These are phyloP conservation scores for Parasteatoda lunata DNA, from an alignment of 2,888 invertebrate species.

Conservation along the genomic window DNA sequence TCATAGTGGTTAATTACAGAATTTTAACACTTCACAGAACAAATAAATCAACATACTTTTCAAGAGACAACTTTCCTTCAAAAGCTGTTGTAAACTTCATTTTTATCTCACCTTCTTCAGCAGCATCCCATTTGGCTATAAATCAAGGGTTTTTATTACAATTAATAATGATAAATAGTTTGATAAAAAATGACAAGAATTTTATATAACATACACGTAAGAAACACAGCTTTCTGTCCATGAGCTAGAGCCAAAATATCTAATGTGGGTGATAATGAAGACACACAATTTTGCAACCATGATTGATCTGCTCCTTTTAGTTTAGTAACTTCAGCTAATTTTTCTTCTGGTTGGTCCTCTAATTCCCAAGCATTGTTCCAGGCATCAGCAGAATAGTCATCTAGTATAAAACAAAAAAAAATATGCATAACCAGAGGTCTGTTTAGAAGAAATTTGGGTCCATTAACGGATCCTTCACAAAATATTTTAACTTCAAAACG, in stretches of 20 bases:
- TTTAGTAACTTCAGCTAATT: constrained; percentile 24
- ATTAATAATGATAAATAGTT: not conserved
- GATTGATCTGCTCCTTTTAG: constrained; percentile 72
- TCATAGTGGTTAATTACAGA: no score
- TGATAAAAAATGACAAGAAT: no score
- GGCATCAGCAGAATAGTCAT: constrained; percentile 56
- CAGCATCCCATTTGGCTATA: constrained; percentile 79
- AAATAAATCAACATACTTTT: constrained; percentile 27
- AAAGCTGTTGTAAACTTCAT: constrained; percentile 76
- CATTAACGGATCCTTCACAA: no score
- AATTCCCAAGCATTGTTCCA: constrained; percentile 66
- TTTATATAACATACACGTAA: constrained; percentile 76
- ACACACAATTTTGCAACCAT: constrained; percentile 82
- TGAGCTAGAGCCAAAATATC: constrained; percentile 83
- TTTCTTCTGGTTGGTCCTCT: constrained; percentile 44
- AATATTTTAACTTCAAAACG: no score
- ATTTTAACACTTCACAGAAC: no score
- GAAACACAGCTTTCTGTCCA: constrained; percentile 80
- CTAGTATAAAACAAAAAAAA: constrained; percentile 1
- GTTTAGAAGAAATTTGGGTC: no score
- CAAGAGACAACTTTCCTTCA: constrained; percentile 71
- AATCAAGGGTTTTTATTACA: constrained; percentile 37
- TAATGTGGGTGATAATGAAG: constrained; percentile 83
- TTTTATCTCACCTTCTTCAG: constrained; percentile 72
- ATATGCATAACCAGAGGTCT: no score